These are phyloP conservation scores for Tribolium freemani DNA, from an alignment of 2,888 invertebrate species.

Conservation along the genomic window DNA sequence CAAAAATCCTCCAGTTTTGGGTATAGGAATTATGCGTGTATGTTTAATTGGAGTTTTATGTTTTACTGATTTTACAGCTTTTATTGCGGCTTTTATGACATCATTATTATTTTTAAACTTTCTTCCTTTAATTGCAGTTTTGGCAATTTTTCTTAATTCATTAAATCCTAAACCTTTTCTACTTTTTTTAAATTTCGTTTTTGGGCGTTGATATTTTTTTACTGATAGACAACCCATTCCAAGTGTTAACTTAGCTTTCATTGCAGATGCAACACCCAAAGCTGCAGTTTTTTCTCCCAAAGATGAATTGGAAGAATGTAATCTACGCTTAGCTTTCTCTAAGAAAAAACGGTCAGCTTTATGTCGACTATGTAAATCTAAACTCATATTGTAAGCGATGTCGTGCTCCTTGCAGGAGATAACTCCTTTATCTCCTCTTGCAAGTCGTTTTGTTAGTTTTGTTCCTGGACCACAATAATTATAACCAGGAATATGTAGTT, in stretches of 20 bases:
- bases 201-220: neutral
- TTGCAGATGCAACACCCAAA: constrained; percentile 53
- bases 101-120: neutral
- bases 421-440: constrained; percentile 59
- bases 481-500: constrained; percentile 50
- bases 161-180: neutral
- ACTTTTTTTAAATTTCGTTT: neutral
- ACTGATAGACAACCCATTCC: constrained; percentile 51
- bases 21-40: constrained; percentile 53
- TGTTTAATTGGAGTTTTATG: neutral
- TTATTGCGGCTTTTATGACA: neutral
- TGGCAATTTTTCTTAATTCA: neutral
- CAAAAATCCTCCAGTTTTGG: constrained; percentile 59
- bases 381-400: constrained; percentile 54
- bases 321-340: constrained; percentile 56
- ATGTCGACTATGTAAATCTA: constrained; percentile 52
- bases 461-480: constrained; percentile 52
- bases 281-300: constrained; percentile 58
- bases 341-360: constrained; percentile 60
- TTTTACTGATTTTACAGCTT: neutral
- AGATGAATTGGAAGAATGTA: constrained; percentile 54
- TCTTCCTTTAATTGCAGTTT: neutral
- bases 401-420: constrained; percentile 61
- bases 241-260: constrained; percentile 58
- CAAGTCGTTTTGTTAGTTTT: constrained; percentile 53